Percentiles rank a stretch among this genome's conserved stretches.
Conservation (phyloP, 2,113 vertebrate species). For the Tupaia tana region DNA sequence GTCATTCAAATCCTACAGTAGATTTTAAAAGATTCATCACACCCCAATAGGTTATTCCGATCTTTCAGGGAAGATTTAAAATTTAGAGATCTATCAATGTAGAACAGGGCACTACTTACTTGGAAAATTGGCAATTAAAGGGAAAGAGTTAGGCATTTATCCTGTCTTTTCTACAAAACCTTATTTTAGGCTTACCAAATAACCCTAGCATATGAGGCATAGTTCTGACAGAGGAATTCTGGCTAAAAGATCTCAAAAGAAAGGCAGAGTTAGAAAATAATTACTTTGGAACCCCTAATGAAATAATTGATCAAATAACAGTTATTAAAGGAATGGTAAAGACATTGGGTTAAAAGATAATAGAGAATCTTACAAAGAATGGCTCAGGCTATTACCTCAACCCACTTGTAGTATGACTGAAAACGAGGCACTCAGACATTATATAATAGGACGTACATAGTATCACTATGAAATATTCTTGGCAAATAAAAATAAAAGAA, state of each 20-base stretch:
- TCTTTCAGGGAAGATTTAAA: background rate
- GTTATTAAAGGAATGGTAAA: background rate
- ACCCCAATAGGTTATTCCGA: background rate
- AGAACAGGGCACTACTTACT: background rate
- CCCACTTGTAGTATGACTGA: background rate
- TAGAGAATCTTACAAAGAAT: background rate
- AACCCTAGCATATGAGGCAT: background rate
- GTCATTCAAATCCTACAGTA: background rate
- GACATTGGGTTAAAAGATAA: background rate
- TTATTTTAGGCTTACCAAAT: conserved; percentile 26
- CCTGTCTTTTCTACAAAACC: background rate
- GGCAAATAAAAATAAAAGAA: background rate
- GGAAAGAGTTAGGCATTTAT: conserved; percentile 3
- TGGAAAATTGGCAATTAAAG: background rate
- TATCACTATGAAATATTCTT: background rate
- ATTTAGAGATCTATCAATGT: background rate
- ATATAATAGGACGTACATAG: background rate
- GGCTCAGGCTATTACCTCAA: background rate
- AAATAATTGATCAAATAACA: background rate
- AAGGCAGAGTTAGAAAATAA: conserved; percentile 1
- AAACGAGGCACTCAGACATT: background rate
- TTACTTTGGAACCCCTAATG: background rate
- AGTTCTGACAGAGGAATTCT: conserved; percentile 5
- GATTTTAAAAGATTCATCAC: background rate
- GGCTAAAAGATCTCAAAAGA: background rate